These are phyloP conservation scores for Protaetia brevitarsis DNA, from an alignment of 1,140 invertebrate species.

Conservation along the genomic window DNA sequence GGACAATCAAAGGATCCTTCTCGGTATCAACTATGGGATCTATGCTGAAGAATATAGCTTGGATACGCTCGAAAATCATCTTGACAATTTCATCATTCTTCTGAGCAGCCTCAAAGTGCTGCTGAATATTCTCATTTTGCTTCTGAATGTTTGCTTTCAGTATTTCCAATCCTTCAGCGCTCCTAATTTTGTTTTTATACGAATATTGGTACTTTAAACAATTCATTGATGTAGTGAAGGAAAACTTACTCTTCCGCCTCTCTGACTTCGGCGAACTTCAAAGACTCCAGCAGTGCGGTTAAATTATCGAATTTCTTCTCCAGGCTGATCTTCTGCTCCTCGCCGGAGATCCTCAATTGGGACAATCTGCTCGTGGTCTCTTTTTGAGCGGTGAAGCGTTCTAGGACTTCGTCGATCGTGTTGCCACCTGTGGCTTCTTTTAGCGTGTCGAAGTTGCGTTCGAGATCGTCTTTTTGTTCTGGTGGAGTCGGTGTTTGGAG, in stretches of 20 bases:
- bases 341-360: constrained; percentile 64
- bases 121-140: constrained; percentile 43
- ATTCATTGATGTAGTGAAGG: too few relatives aligned
- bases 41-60: not conserved
- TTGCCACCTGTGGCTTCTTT: constrained; percentile 74
- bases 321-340: constrained; percentile 67
- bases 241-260: constrained; percentile 71
- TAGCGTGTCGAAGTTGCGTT: constrained; percentile 66
- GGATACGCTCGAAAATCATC: not conserved
- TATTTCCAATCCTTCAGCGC: constrained; percentile 48
- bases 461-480: constrained; percentile 57
- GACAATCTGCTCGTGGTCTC: constrained; percentile 65
- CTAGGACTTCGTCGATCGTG: constrained; percentile 67
- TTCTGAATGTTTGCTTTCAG: constrained; percentile 50
- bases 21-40: not conserved
- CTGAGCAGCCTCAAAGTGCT: not conserved
- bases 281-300: constrained; percentile 67
- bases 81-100: not conserved
- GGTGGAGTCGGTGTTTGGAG: constrained; percentile 41
- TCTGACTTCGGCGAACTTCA: constrained; percentile 75
- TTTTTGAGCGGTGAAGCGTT: constrained; percentile 68
- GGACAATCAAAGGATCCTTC: not conserved
- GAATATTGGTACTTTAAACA: too few relatives aligned
- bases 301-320: constrained; percentile 66
- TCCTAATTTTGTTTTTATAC: not conserved